These are phyloP conservation scores for Gephyroberyx darwinii DNA, from an alignment of 2,797 vertebrate genomes.

Conservation along the genomic window DNA sequence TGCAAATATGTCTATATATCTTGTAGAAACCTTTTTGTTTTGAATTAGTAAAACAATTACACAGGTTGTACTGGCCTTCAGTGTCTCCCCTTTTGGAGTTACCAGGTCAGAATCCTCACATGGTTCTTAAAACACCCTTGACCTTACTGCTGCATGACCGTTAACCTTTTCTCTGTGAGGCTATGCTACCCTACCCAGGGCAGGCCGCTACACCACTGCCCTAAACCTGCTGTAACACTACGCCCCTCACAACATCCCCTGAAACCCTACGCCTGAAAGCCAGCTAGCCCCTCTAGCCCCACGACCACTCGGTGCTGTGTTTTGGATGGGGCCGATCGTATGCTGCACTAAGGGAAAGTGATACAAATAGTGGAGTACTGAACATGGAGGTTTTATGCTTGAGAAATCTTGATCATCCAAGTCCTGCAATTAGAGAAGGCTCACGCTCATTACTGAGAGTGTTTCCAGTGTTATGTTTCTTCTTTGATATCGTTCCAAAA, in stretches of 20 bases:
- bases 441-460: neutral
- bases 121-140: neutral
- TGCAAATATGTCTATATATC: no score
- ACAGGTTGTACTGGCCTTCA: no score
- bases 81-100: neutral
- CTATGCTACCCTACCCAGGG: neutral
- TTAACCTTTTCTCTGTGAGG: conserved; percentile 6
- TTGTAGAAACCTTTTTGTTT: no score
- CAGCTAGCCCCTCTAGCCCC: neutral
- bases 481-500: conserved; percentile 19
- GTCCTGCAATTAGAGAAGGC: conserved; percentile 35
- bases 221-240: conserved; percentile 7
- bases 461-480: neutral
- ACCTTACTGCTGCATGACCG: conserved; percentile 12
- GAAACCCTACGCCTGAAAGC: neutral
- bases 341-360: conserved; percentile 8
- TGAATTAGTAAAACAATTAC: no score
- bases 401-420: neutral
- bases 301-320: neutral
- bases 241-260: neutral
- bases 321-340: no score
- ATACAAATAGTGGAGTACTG: conserved; percentile 23
- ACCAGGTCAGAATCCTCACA: neutral
- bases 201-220: neutral
- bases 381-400: neutral